Evolutionary conservation across 2,113 vertebrate genomes (phyloP).

Genomic region (Eolophus roseicapilla): DNA sequence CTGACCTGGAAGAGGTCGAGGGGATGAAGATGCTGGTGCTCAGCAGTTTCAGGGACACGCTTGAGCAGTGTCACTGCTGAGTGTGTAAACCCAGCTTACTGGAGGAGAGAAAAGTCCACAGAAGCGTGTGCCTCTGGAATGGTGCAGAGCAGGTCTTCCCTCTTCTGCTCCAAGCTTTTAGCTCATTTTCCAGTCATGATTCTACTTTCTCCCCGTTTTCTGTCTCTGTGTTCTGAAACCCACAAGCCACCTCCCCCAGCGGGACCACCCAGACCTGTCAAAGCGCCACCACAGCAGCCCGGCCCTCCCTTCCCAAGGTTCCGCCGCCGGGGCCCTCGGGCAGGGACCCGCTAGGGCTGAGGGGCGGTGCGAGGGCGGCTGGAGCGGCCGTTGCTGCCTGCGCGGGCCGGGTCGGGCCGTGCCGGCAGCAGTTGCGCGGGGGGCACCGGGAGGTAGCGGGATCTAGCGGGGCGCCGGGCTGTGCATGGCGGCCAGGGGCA

Average conservation of each 20-base stretch:
- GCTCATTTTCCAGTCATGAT: not conserved
- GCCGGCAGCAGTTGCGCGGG: fast-evolving
- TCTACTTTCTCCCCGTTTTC: not conserved
- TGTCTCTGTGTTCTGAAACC: not conserved
- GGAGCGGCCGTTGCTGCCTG: not conserved
- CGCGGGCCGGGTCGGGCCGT: fast-evolving
- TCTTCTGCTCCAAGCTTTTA: not conserved
- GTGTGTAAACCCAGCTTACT: not conserved
- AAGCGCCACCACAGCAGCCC: fast-evolving
- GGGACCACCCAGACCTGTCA: not conserved
- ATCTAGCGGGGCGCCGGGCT: fast-evolving
- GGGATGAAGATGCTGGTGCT: not conserved
- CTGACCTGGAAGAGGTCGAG: not conserved
- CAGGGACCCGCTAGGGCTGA: fast-evolving
- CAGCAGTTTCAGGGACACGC: not conserved
- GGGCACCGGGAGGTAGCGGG: too few species aligned
- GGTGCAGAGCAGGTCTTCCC: not conserved
- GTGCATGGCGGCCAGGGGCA: fast-evolving
- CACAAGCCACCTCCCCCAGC: not conserved
- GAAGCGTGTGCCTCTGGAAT: not conserved
- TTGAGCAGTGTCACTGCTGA: not conserved
- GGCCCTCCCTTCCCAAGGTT: fast-evolving
- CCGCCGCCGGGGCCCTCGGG: fast-evolving
- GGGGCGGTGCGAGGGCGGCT: fast-evolving
- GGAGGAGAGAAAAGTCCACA: not conserved